phyloP scores from a whole-genome alignment of 2,888 invertebrate genomes.

The Nomada ferruginata region DNA sequence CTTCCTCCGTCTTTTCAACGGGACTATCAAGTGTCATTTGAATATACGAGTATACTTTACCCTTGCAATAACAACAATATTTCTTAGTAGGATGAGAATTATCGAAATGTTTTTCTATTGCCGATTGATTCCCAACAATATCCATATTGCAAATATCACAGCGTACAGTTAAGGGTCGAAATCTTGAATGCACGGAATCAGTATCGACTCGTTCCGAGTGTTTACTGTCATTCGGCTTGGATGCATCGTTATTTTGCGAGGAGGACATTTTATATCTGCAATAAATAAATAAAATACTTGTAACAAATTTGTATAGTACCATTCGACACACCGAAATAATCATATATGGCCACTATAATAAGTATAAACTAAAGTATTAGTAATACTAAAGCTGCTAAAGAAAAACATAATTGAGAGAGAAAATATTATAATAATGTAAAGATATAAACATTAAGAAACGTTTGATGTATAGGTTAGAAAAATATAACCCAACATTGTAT shows the following conservation, averaged over 20 bases:
- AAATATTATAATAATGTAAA: neutral
- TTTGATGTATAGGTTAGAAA: constrained; percentile 23
- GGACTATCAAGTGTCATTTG: constrained; percentile 2
- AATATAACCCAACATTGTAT: constrained; percentile 37
- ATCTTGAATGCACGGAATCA: constrained; percentile 79
- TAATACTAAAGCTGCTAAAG: neutral
- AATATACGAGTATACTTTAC: constrained; percentile 77
- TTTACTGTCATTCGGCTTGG: constrained; percentile 1
- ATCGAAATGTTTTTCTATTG: constrained; percentile 78
- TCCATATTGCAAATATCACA: constrained; percentile 75
- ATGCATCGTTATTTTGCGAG: constrained; percentile 10
- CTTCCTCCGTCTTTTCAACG: constrained; percentile 21
- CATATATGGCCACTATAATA: neutral
- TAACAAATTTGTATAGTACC: neutral
- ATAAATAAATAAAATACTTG: constrained; percentile 2
- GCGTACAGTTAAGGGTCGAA: constrained; percentile 68
- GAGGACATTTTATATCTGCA: constrained; percentile 56
- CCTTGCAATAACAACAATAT: constrained; percentile 76
- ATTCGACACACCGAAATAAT: neutral
- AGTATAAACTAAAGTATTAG: neutral
- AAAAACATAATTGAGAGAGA: neutral
- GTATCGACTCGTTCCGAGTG: constrained; percentile 71
- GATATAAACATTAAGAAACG: neutral
- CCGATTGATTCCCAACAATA: constrained; percentile 67
- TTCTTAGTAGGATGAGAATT: constrained; percentile 71